These are phyloP conservation scores for Coturnix japonica DNA, from an alignment of 2,113 vertebrate species.

Conservation along the genomic window DNA sequence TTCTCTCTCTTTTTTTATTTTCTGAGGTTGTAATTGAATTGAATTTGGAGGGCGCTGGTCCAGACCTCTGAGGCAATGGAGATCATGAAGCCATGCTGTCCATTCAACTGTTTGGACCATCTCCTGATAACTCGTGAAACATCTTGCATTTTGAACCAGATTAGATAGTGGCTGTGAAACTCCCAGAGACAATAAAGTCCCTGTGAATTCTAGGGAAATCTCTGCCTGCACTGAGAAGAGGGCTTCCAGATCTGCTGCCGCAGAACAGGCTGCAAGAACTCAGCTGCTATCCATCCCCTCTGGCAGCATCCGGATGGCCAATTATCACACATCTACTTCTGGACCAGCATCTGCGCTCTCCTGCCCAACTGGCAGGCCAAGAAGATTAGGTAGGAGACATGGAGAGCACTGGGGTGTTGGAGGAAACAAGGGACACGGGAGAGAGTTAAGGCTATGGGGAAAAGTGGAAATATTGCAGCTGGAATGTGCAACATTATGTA, in stretches of 20 bases:
- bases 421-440: conserved; percentile 1
- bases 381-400: conserved; percentile 60
- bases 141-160: conserved; percentile 34
- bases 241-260: conserved; percentile 36
- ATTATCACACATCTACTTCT: conserved; percentile 69
- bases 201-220: conserved; percentile 56
- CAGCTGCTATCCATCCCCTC: conserved; percentile 68
- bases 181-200: conserved; percentile 42
- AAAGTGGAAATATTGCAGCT: conserved; percentile 39
- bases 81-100: conserved; percentile 1
- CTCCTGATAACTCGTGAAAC: conserved; percentile 22
- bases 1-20: neutral
- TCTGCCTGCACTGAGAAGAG: conserved; percentile 26
- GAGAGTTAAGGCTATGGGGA: neutral
- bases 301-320: conserved; percentile 58
- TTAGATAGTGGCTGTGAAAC: neutral
- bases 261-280: conserved; percentile 47
- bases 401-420: conserved; percentile 3
- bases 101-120: conserved; percentile 49
- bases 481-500: conserved; percentile 39
- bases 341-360: conserved; percentile 42
- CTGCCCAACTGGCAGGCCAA: conserved; percentile 55
- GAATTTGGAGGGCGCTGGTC: neutral
- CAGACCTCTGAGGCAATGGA: neutral
- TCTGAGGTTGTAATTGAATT: neutral